Conservation (phyloP, 2,113 vertebrate species). For the Pheucticus melanocephalus region DNA sequence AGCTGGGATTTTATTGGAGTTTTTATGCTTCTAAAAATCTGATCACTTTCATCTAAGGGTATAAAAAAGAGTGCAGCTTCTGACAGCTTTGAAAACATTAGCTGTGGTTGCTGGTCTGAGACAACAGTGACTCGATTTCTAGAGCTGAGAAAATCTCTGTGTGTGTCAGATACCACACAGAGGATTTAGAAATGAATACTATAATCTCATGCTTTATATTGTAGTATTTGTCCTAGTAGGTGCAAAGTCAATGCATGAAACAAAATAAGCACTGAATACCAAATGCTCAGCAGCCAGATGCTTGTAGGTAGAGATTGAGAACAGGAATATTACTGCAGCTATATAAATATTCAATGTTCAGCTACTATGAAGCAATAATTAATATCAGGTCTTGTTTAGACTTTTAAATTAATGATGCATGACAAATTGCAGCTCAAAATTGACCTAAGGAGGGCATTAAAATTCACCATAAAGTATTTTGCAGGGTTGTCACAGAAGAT, state of each 20-base stretch:
- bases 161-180: slow-evolving; percentile 1
- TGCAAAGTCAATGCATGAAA: background rate
- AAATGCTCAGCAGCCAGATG: background rate
- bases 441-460: background rate
- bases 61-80: background rate
- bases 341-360: background rate
- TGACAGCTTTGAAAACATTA: slow-evolving; percentile 21
- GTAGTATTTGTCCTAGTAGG: background rate
- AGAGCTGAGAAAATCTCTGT: slow-evolving; percentile 15
- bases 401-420: slow-evolving; percentile 6
- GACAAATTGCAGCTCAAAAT: slow-evolving; percentile 1
- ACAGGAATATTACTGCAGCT: background rate
- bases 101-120: background rate
- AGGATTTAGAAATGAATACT: background rate
- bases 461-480: slow-evolving; percentile 2
- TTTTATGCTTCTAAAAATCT: background rate
- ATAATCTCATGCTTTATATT: background rate
- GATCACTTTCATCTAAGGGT: background rate
- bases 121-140: background rate
- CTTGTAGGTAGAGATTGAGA: background rate
- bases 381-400: background rate
- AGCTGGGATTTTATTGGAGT: background rate
- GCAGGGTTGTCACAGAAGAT: background rate
- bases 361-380: background rate
- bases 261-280: background rate